Evolutionary conservation across 2,113 vertebrate genomes (phyloP).

Genomic region (Alligator mississippiensis): DNA sequence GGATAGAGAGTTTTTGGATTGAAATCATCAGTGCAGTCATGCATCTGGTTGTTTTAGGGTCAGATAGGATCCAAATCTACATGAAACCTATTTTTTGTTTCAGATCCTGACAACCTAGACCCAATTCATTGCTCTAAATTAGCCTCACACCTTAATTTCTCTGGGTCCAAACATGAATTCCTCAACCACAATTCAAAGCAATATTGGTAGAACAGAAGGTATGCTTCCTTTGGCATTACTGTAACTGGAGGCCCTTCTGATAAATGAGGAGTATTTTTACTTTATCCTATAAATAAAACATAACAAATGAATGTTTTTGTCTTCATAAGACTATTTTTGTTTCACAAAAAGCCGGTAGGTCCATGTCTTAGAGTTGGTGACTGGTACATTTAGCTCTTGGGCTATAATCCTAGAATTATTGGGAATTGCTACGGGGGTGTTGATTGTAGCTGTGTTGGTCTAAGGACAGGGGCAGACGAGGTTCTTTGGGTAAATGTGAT

Average conservation of each 20-base stretch:
- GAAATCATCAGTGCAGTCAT: neutral
- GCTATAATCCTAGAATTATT: constrained; percentile 11
- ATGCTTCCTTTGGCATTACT: neutral
- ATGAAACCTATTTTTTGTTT: neutral
- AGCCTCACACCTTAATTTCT: rapidly evolving
- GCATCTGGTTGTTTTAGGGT: neutral
- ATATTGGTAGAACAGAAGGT: neutral
- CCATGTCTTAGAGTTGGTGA: constrained; percentile 39
- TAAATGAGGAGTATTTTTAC: neutral
- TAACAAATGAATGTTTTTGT: constrained; percentile 5
- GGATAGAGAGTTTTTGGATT: neutral
- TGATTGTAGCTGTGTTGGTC: no score
- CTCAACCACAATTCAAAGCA: neutral
- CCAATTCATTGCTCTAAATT: neutral
- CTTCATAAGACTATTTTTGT: constrained; percentile 31
- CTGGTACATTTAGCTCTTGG: constrained; percentile 19
- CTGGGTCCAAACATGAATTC: neutral
- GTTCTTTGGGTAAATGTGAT: no score
- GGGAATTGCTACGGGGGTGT: no score
- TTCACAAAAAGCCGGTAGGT: constrained; percentile 23
- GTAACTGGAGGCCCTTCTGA: neutral
- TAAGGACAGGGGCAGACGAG: no score
- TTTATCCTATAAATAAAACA: neutral
- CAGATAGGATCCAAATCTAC: neutral
- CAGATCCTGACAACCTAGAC: neutral